These are phyloP conservation scores for Prenolepis imparis DNA, from an alignment of 2,888 invertebrate species.

Conservation along the genomic window DNA sequence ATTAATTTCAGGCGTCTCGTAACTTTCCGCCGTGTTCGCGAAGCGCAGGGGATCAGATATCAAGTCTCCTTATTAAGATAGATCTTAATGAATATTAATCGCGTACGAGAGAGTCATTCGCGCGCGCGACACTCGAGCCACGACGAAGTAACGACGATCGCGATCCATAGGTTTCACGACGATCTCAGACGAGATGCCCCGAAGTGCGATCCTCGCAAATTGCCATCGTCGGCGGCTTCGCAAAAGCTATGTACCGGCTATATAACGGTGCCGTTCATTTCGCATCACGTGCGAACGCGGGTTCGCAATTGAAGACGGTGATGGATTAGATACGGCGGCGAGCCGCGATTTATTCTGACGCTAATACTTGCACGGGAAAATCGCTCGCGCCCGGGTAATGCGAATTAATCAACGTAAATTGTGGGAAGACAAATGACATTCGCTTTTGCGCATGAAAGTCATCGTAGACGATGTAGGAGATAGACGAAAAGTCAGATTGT, in stretches of 20 bases:
- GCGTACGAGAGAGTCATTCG: background rate
- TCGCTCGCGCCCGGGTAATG: slow-evolving; percentile 37
- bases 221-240: slow-evolving; percentile 12
- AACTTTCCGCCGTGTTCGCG: slow-evolving; percentile 53
- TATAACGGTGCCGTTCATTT: slow-evolving; percentile 43
- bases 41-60: slow-evolving; percentile 49
- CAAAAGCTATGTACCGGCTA: background rate
- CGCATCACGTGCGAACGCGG: slow-evolving; percentile 24
- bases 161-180: background rate
- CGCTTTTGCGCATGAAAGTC: slow-evolving; percentile 6
- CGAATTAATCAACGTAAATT: slow-evolving; percentile 51
- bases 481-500: background rate
- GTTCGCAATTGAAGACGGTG: slow-evolving; percentile 32
- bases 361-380: slow-evolving; percentile 30
- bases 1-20: slow-evolving; percentile 61
- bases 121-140: slow-evolving; percentile 9
- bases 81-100: slow-evolving; percentile 67
- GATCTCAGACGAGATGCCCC: background rate
- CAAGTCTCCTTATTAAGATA: slow-evolving; percentile 59
- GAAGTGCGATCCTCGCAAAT: slow-evolving; percentile 15
- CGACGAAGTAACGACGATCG: background rate
- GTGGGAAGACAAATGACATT: slow-evolving; percentile 29
- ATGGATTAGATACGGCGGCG: slow-evolving; percentile 47
- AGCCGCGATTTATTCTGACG: slow-evolving; percentile 39
- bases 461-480: background rate